Base-by-base conservation (phyloP, 2,888 invertebrate species). In the Macrosoma leucophasiata region DNA sequence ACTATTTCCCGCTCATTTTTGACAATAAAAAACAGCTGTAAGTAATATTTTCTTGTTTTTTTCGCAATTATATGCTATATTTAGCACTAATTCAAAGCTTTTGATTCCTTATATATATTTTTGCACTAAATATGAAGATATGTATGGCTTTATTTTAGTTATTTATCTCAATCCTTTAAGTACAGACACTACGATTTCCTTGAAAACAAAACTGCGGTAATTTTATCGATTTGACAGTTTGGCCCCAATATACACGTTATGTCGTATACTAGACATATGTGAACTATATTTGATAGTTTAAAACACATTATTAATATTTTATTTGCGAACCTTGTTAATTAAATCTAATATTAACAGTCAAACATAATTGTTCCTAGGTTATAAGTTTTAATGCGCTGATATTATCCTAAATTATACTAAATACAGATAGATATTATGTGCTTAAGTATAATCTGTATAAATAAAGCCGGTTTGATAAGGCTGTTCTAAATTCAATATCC, bases 131-230 rank as follows among this genome's bases (percentile, higher is more conserved):
- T 8, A 3, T 9, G 29, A 34, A 13, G 17, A 13, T 18, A 33
- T 13, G 4, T 29, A 19, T 29, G 9, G 23, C 10, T 5, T 9
- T 9, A 17, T 26, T 33, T 19, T 1, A 9, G 6, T 21, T 23
- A 35, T 30, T 22, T 33, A 25, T 35, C 13, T 13, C 13, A 30
- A 25, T 29, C 21, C 26, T n/a, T 21, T 25, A 13, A 11, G n/a
- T n/a, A n/a, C n/a, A n/a, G n/a, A n/a, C n/a, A n/a, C n/a, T 10
- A n/a, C 47, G 44, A 53, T 62, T 72, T 63, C 65, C 64, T 63
- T 66, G 62, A 71, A 70, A 71, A 71, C 69, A 73, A 69, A 82
- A 84, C 82, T 85, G 85, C 85, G 85, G 85, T 82, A 84, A 76
- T 77, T 82, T 84, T 85, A 85, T 85, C 74, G 85, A 85, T 85